phyloP scores from a whole-genome alignment of 2,888 invertebrate genomes.

The Holacanthella duospinosa region DNA sequence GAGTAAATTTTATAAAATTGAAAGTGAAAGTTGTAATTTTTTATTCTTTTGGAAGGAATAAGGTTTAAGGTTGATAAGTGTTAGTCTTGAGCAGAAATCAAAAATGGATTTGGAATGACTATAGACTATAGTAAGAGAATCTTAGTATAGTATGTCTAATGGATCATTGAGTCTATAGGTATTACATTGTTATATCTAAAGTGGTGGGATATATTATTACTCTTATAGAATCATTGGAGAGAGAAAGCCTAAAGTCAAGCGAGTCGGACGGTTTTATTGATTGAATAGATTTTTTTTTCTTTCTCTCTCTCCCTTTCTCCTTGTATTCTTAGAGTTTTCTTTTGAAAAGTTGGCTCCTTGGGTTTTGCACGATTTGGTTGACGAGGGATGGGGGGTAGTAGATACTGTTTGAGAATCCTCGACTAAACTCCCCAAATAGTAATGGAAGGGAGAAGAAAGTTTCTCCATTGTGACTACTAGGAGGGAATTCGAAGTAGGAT shows the following conservation, averaged over 20 bases:
- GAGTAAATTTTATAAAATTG: no score
- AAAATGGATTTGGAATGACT: background rate
- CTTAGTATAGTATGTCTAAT: background rate
- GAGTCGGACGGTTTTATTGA: constrained; percentile 13
- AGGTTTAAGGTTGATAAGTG: no score
- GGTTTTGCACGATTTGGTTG: background rate
- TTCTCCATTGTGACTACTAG: constrained; percentile 1
- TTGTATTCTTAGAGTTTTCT: constrained; percentile 1
- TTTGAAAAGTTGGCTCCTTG: background rate
- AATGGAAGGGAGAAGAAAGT: background rate
- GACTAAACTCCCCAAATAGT: background rate
- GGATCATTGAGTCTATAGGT: background rate
- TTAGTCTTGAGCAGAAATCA: background rate
- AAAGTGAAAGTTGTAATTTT: no score
- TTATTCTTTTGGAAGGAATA: no score
- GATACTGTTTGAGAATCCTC: constrained; percentile 8
- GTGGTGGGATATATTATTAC: constrained; percentile 1
- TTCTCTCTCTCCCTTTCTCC: background rate
- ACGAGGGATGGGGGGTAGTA: background rate
- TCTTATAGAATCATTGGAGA: background rate
- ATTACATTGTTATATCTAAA: background rate
- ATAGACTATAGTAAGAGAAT: background rate
- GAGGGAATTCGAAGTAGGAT: constrained; percentile 1
- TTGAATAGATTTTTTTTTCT: constrained; percentile 17
- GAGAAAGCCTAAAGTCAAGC: background rate